Conservation (phyloP, 2,113 vertebrate species). For the Edolisoma coerulescens region DNA sequence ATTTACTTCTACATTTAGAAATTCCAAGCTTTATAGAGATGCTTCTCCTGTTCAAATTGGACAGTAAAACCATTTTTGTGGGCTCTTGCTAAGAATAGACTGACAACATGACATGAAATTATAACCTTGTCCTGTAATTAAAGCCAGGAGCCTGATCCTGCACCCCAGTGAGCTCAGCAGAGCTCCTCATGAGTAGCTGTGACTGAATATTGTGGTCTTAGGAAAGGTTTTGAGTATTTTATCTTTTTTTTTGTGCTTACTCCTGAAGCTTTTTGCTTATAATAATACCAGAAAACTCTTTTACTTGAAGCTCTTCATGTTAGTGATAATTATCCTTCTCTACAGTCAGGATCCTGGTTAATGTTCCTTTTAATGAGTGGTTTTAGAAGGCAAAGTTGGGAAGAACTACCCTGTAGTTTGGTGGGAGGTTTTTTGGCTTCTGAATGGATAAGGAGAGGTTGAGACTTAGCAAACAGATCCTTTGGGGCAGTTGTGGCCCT, state of each 20-base stretch:
- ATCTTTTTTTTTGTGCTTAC: background rate
- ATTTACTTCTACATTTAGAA: background rate
- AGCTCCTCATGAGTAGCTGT: background rate
- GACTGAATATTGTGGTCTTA: background rate
- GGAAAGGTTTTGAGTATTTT: background rate
- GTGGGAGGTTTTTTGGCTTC: background rate
- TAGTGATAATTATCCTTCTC: background rate
- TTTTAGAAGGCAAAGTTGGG: background rate
- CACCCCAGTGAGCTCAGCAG: background rate
- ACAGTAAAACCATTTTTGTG: background rate
- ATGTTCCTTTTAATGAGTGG: background rate
- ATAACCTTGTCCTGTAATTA: background rate
- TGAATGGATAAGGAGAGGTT: background rate
- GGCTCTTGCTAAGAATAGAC: background rate
- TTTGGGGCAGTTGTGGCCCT: background rate
- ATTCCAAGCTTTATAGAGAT: background rate
- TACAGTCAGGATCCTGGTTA: background rate
- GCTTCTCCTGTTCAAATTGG: background rate
- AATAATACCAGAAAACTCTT: background rate
- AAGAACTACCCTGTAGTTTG: background rate
- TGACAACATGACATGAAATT: background rate
- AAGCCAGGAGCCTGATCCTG: background rate
- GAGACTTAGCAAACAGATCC: background rate
- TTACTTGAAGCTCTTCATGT: background rate
- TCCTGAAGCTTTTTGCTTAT: background rate